phyloP scores from a whole-genome alignment of 2,113 vertebrate species.

The Trachemys scripta region DNA sequence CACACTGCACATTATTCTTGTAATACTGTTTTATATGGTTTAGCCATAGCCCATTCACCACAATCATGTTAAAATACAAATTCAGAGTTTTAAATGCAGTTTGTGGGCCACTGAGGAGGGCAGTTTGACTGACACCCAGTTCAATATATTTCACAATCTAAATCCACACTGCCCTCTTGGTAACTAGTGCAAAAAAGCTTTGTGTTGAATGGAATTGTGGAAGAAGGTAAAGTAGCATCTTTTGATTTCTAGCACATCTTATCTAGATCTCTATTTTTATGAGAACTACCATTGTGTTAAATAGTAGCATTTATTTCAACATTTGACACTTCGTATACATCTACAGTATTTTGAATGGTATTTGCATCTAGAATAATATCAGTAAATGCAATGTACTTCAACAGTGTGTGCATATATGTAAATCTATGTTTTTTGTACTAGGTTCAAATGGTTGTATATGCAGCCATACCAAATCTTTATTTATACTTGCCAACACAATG shows the following conservation, averaged over 20 bases:
- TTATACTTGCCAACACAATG: not conserved
- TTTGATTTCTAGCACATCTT: not conserved
- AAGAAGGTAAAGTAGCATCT: not conserved
- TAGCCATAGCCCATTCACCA: not conserved
- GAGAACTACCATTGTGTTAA: not conserved
- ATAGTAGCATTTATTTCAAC: not conserved
- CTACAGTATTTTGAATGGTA: not conserved
- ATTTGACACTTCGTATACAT: not conserved
- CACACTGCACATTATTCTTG: not conserved
- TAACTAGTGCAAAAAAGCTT: not conserved
- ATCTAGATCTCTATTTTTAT: not conserved
- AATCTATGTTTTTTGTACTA: not conserved
- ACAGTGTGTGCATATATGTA: accelerated
- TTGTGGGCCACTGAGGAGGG: not conserved
- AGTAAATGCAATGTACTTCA: not conserved
- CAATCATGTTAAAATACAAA: not conserved
- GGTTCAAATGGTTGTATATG: not conserved
- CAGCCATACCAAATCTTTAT: not conserved
- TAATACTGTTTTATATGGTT: not conserved
- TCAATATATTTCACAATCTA: not conserved
- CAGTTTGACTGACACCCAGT: not conserved
- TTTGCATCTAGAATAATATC: not conserved
- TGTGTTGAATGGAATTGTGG: not conserved
- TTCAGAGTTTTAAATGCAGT: not conserved
- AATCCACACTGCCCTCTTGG: accelerated